Conservation (phyloP, 2,113 vertebrate species). For the Bostrychus sinensis region DNA sequence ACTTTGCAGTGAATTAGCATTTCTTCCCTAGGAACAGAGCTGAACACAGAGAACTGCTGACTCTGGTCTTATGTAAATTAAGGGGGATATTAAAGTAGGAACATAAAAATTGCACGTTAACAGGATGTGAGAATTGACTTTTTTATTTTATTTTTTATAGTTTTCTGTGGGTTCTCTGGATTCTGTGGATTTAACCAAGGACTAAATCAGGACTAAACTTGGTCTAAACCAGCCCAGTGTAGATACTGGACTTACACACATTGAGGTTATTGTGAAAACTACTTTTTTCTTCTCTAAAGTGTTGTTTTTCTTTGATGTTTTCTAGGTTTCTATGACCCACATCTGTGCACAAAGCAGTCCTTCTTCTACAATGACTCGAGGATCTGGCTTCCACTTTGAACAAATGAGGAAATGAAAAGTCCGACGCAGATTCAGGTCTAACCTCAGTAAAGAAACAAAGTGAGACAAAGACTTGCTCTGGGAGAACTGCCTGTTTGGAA, state of each 20-base stretch:
- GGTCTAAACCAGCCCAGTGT: too few relatives aligned
- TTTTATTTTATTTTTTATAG: too few relatives aligned
- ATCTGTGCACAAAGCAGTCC: slow-evolving; percentile 67
- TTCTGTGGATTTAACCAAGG: too few relatives aligned
- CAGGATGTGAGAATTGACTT: too few relatives aligned
- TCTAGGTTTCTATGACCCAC: slow-evolving; percentile 76
- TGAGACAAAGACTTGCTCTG: background rate
- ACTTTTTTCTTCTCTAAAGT: background rate
- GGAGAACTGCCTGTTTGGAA: background rate
- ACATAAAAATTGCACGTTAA: background rate
- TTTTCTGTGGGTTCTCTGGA: too few relatives aligned
- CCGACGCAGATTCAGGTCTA: background rate
- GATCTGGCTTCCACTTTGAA: slow-evolving; percentile 75
- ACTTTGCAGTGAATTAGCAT: slow-evolving; percentile 9
- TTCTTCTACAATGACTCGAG: slow-evolving; percentile 75
- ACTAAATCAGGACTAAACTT: too few relatives aligned
- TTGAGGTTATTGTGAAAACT: background rate
- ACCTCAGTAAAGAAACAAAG: background rate
- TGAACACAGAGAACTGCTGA: slow-evolving; percentile 22
- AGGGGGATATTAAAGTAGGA: background rate
- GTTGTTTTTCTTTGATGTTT: slow-evolving; percentile 5
- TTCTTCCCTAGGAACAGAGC: background rate
- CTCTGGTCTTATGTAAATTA: slow-evolving; percentile 22
- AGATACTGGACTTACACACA: background rate
- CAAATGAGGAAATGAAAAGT: background rate